Conservation (phyloP, 1,140 invertebrate species). For the Drosophila oshimai region DNA sequence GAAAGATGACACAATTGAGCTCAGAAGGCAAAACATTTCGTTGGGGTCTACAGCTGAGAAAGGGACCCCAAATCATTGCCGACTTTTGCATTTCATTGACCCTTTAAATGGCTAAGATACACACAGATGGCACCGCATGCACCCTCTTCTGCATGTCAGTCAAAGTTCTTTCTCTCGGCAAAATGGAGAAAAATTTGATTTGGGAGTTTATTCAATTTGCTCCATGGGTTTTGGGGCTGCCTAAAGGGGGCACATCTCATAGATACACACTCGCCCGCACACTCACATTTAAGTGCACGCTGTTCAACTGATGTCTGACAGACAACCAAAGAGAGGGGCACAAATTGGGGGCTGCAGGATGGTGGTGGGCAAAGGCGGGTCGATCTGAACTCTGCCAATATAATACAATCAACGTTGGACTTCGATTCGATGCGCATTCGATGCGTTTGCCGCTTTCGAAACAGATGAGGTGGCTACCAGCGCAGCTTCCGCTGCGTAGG, state of each 20-base stretch:
- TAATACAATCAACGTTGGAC: conserved; percentile 76
- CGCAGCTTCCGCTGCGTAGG: conserved; percentile 60
- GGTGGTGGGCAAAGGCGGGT: not conserved
- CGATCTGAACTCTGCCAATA: conserved; percentile 51
- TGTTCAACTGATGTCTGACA: conserved; percentile 51
- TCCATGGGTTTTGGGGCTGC: conserved; percentile 40
- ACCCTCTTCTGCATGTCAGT: conserved; percentile 42
- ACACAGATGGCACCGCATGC: conserved; percentile 26
- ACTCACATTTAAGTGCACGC: conserved; percentile 58
- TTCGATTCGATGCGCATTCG: conserved; percentile 74
- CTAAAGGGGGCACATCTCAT: conserved; percentile 10
- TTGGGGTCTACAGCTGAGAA: not conserved
- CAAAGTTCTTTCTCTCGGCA: conserved; percentile 42
- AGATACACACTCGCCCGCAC: conserved; percentile 6
- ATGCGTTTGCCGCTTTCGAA: conserved; percentile 65
- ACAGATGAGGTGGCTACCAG: conserved; percentile 21
- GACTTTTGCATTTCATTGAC: conserved; percentile 76
- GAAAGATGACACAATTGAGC: conserved; percentile 52
- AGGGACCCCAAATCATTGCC: conserved; percentile 18
- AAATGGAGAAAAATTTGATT: conserved; percentile 79
- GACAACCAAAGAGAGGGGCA: conserved; percentile 21
- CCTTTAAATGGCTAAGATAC: conserved; percentile 69
- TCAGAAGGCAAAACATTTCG: conserved; percentile 2
- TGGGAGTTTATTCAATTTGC: conserved; percentile 78
- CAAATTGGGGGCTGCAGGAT: not conserved